A percentile compares a stretch with the other conserved stretches of the same genome.
phyloP scores from a whole-genome alignment of 2,797 vertebrate species.

The Hippopotamyrus pictus region DNA sequence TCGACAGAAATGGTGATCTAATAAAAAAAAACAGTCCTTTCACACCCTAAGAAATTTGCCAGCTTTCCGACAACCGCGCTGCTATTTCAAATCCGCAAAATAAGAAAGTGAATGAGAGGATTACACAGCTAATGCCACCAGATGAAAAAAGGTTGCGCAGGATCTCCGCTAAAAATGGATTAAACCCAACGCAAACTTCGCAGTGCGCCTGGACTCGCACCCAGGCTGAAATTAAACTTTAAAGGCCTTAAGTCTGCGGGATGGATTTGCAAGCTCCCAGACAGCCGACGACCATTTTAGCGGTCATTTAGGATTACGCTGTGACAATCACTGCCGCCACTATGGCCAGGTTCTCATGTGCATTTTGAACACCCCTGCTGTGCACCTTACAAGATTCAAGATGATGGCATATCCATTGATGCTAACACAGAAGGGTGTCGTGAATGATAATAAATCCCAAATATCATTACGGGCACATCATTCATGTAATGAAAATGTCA shows the following conservation, averaged over 20 bases:
- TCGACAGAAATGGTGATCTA: background rate
- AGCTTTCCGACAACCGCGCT: background rate
- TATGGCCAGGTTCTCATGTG: background rate
- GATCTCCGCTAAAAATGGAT: constrained; percentile 28
- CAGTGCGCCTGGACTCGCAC: constrained; percentile 4
- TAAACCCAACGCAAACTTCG: constrained; percentile 29
- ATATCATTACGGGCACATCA: background rate
- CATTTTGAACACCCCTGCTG: background rate
- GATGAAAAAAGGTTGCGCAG: constrained; percentile 48
- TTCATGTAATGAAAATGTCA: background rate
- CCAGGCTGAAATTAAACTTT: constrained; percentile 42
- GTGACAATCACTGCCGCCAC: background rate
- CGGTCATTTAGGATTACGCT: background rate
- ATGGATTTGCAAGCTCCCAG: background rate
- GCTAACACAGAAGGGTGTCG: background rate
- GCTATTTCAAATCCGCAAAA: constrained; percentile 5
- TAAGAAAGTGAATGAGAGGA: constrained; percentile 30
- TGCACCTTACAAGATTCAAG: background rate
- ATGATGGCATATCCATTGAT: background rate
- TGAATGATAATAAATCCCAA: background rate
- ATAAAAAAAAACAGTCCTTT: background rate
- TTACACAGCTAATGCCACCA: constrained; percentile 48
- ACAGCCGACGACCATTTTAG: background rate
- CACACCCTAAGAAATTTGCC: background rate
- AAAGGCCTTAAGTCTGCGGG: constrained; percentile 31